Evolutionary conservation across 2,113 vertebrate genomes (phyloP), one percentile per base, ranked within the genome.

Genomic region (Hepsetus odoe): DNA sequence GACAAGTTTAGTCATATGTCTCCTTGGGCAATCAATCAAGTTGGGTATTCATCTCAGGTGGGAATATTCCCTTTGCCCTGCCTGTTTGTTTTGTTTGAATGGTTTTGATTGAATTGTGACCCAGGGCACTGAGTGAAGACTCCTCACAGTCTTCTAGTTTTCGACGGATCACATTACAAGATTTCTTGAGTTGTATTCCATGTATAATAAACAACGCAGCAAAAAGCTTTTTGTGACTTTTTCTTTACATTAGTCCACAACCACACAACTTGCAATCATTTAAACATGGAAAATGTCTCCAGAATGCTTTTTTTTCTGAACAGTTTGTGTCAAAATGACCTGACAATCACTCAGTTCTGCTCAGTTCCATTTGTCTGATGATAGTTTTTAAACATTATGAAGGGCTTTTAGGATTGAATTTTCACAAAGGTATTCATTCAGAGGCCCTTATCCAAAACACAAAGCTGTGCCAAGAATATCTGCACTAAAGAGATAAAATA

Each of bases 31-130:
- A 73, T 82, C 64, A 49, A 46, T 72, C 61, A 76, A 53, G 35
- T 35, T 35, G 14, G 40, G 59, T 30, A 66, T 35, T 33, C 40
- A 12, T 68, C 61, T 73, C n/a, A 53, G 74, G 53, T 51, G 42
- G 40, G 61, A 77, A 82, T 67, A 73, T 59, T 59, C 53, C 26
- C 28, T 46, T 22, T 30, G 40, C 33, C 61, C 61, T 35, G 61
- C 61, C 22, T 58, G 61, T 59, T 70, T 11, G 38, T 51, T 82
- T 77, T 12, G 61, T 33, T 51, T 80, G 62, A 80, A 73, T 33
- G 26, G 18, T 78, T 73, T 73, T 73, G 62, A 74, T 74, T 82
- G 53, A 68, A 74, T 53, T 40, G 28, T 55, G 20, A 58, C 65
- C 32, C 33, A 59, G 18, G 40, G 70, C 69, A n/a, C 42, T 74